Evolutionary conservation across 2,113 vertebrate genomes (phyloP), one percentile per base, ranked within the genome.

Genomic region (Pachycephala philippinensis): DNA sequence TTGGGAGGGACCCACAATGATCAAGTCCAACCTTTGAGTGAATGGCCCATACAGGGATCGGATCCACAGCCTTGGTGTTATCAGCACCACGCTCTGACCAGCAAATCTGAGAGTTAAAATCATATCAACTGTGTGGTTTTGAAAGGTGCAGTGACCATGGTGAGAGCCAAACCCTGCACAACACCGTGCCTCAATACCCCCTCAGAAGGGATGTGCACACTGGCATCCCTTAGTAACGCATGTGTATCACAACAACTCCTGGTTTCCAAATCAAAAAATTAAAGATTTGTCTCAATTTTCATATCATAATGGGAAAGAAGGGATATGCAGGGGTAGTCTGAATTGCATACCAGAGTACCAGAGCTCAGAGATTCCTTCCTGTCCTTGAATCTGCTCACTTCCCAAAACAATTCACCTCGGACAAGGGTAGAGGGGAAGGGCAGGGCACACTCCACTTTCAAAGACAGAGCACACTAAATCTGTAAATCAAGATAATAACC

Each of bases 21-120:
- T 17, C 31, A 30, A 15, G 21, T 27, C 27, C 22, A 22, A 0
- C 21, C 31, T 26, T 22, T 5, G 14, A 35, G 37, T 17, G 52
- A 50, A 7, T 7, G 45, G 27, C 18, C 15, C 39, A 10, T 2
- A 4, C 6, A 28, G 27, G 26, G 45, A 15, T 15, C 0, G 0
- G 31, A 6, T 7, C 6, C 21, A 15, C 27, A 52, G 4, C 72
- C 35, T 10, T 19, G 63, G 45, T 19, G 39, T 10, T 19, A 27
- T 15, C 22, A 45, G 37, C 53, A 15, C 17, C 18, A 2, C 3
- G 37, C 44, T 66, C 71, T 44, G 31, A 26, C 11, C 56, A 60
- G 39, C 33, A 44, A 18, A 37, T 6, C 27, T 68, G 18, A n/a
- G 27, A 61, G 72, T 74, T 84, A 42, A 84, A 85, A 50, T 78